Evolutionary conservation across 1,140 invertebrate species (phyloP), one percentile per base, ranked within the genome.

Genomic region (Papilio xuthus): DNA sequence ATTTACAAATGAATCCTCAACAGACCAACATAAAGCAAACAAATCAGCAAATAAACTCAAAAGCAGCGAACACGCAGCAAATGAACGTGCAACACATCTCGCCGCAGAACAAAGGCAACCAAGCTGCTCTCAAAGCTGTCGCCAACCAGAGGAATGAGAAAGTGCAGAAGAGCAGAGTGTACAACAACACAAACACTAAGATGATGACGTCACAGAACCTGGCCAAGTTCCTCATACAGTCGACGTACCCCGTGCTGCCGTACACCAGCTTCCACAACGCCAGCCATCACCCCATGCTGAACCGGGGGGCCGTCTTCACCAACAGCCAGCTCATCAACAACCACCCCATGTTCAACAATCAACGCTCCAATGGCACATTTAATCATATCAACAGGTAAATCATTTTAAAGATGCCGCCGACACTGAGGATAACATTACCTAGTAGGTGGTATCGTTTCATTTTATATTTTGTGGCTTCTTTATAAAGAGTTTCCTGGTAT

Each of bases 231-330:
- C 28, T 95, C 72, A 95, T 95, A 75, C 95, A 95, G 82, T 95
- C 95, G 80, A 95, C 95, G 4, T 95, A 95, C 89, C 95, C 95
- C 9, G 92, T 95, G 87, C 81, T 95, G 26, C 90, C 92, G 60
- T 88, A 83, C 20, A 93, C 89, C 75, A 92, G 92, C 77, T 93
- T 83, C 44, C 90, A 94, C 32, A 93, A 94, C 41, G 92, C 92
- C 0, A 92, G 82, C 41, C 91, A 94, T 76, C 92, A 94, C 82
- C 92, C 92, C 0, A 92, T 93, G 84, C 79, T 94, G 81, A 89
- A 89, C 37, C 80, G 85, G 9, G 83, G 71, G 12, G 78, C 81
- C 70, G 42, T 87, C 41, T 88, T 86, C 32, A 79, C 79, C 2
- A 90, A 89, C 60, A 86, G 83, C 23, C 89, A 89, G 20, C 85